Evolutionary conservation across 2,113 vertebrate genomes (phyloP).

Genomic region (Arenaria interpres): DNA sequence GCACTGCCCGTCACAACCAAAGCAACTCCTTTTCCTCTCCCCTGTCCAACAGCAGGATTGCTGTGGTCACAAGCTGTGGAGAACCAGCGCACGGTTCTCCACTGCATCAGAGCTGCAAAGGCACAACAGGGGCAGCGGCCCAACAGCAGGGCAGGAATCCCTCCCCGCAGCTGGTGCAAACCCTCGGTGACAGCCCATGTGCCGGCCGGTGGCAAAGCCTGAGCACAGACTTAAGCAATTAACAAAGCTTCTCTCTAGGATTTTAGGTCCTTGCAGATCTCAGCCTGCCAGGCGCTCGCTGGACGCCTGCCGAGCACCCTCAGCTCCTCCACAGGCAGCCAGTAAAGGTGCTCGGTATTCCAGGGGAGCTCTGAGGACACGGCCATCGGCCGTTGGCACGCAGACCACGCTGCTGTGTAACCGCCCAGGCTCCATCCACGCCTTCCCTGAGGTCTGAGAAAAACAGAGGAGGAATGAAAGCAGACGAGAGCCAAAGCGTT

Average conservation of each 20-base stretch:
- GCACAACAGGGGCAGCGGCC: not conserved
- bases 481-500: not conserved
- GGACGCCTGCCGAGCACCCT: not conserved
- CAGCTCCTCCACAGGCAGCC: not conserved
- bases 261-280: not conserved
- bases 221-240: not conserved
- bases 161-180: not conserved
- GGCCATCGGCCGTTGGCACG: accelerated
- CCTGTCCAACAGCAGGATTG: accelerated
- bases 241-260: not conserved
- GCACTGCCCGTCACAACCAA: not conserved
- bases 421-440: accelerated
- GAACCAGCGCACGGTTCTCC: accelerated
- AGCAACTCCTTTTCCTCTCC: not conserved
- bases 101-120: not conserved
- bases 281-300: not conserved
- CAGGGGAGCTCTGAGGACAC: not conserved
- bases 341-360: not conserved
- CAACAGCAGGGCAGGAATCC: not conserved
- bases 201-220: not conserved
- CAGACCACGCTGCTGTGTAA: accelerated
- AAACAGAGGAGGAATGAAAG: not conserved
- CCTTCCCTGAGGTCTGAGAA: not conserved
- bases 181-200: accelerated
- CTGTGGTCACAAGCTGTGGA: not conserved